Conservation (phyloP, 2,888 invertebrate genomes). For the Trissolcus brochymenae region DNA sequence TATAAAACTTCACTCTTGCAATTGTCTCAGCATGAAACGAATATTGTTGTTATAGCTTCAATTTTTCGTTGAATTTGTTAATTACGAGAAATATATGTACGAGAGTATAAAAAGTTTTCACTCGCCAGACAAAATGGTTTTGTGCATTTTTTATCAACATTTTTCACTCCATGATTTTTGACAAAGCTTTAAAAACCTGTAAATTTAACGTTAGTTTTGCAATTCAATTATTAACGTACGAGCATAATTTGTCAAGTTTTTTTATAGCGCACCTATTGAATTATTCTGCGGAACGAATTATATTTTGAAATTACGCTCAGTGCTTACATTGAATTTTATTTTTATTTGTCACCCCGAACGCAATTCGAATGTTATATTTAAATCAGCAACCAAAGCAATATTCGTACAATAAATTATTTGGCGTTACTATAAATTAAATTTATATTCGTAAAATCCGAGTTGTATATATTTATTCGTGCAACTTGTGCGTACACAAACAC, state of each 20-base stretch:
- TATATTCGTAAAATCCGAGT: conserved; percentile 45
- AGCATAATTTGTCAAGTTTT: conserved; percentile 26
- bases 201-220: conserved; percentile 32
- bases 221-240: conserved; percentile 20
- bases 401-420: conserved; percentile 37
- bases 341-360: conserved; percentile 26
- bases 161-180: conserved; percentile 18
- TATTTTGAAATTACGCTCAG: conserved; percentile 22
- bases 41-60: no score
- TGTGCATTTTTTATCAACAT: conserved; percentile 28
- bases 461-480: conserved; percentile 30
- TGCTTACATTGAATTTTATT: conserved; percentile 22
- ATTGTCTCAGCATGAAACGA: no score
- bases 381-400: conserved; percentile 40
- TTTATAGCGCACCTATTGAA: conserved; percentile 25
- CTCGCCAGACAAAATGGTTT: conserved; percentile 8
- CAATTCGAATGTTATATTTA: conserved; percentile 35
- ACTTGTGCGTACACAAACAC: conserved; percentile 16
- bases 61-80: conserved; percentile 26
- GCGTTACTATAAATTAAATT: conserved; percentile 42
- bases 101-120: no score
- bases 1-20: no score
- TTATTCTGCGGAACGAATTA: conserved; percentile 22
- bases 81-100: conserved; percentile 3
- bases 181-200: conserved; percentile 18